Conservation (phyloP, 2,113 vertebrate genomes). For the Hemiprocne comata region DNA sequence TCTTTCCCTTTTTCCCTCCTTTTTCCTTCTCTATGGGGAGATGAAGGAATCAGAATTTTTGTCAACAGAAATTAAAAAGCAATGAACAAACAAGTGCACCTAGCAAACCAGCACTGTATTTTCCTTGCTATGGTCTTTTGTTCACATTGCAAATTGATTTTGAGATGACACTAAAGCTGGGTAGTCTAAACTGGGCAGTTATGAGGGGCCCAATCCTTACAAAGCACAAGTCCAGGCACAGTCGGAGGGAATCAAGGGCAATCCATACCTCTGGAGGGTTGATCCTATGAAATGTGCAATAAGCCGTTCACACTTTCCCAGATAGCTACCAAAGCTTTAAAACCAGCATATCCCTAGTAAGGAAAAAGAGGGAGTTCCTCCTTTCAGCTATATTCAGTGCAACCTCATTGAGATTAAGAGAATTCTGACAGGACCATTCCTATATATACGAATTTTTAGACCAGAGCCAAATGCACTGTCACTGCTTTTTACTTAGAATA, state of each 20-base stretch:
- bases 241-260: not conserved
- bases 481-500: constrained; percentile 64
- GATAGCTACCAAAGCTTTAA: not conserved
- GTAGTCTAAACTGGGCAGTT: not conserved
- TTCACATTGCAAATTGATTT: constrained; percentile 27
- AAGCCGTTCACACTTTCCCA: not conserved
- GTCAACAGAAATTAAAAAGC: not conserved
- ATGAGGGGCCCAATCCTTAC: not conserved
- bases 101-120: not conserved
- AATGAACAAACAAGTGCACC: not conserved
- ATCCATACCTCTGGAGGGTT: not conserved
- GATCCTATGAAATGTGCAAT: constrained; percentile 3
- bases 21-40: not conserved
- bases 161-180: not conserved
- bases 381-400: not conserved
- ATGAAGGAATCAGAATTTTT: not conserved
- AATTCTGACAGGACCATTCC: not conserved
- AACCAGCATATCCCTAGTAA: not conserved
- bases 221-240: not conserved
- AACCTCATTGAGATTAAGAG: not conserved
- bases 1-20: accelerated
- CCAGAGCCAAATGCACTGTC: constrained; percentile 67
- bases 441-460: constrained; percentile 8
- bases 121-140: constrained; percentile 32
- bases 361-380: not conserved